phyloP scores from a whole-genome alignment of 2,113 vertebrate species.

The Zosterops borbonicus region DNA sequence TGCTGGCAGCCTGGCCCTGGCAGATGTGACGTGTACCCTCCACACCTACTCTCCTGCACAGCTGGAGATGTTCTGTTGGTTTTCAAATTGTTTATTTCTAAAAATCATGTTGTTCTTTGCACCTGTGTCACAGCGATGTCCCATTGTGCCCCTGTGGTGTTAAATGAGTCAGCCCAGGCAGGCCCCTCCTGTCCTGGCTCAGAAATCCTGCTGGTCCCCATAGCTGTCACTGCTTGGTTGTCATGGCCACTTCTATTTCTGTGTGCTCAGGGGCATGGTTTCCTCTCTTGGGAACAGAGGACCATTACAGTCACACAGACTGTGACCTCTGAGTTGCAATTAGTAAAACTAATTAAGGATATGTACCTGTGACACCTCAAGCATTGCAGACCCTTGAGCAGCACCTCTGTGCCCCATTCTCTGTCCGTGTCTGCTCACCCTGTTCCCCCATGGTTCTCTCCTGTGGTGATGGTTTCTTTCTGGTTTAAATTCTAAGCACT shows the following conservation, averaged over 20 bases:
- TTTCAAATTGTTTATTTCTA: neutral
- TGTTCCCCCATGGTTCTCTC: fast-evolving
- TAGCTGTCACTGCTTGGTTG: neutral
- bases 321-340: neutral
- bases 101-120: neutral
- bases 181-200: too few species aligned
- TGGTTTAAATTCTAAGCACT: neutral
- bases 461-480: neutral
- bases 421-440: fast-evolving
- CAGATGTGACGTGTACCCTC: neutral
- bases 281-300: neutral
- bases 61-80: neutral
- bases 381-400: fast-evolving
- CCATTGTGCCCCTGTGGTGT: neutral
- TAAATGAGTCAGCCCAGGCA: neutral
- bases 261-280: fast-evolving
- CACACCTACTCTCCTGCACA: neutral
- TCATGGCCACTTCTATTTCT: neutral
- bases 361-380: fast-evolving
- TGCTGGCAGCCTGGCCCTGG: neutral
- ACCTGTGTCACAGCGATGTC: fast-evolving
- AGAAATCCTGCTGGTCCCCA: neutral
- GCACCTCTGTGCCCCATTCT: fast-evolving
- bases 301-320: neutral
- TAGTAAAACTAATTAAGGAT: neutral